Evolutionary conservation across 2,797 vertebrate genomes (phyloP).

Genomic region (Lacerta viridis): DNA sequence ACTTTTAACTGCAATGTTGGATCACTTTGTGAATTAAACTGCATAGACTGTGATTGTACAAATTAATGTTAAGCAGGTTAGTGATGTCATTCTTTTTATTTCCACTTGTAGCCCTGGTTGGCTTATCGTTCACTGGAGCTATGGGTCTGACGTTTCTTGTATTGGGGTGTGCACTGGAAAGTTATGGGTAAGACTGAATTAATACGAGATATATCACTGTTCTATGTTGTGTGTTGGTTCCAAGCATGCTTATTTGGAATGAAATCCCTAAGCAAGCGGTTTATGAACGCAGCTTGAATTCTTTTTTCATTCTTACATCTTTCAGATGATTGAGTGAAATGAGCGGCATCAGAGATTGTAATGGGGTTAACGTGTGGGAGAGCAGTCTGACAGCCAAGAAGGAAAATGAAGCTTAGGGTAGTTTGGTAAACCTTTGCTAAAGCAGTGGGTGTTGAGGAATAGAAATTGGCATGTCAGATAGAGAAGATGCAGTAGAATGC

Average conservation of each 20-base stretch:
- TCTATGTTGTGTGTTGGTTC: neutral
- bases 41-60: neutral
- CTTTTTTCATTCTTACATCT: neutral
- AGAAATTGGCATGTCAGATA: neutral
- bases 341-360: neutral
- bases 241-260: neutral
- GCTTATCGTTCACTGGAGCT: conserved; percentile 93
- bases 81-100: conserved; percentile 48
- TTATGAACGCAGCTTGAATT: neutral
- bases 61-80: neutral
- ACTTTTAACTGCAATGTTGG: neutral
- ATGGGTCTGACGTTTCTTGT: conserved; percentile 95
- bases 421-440: neutral
- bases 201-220: neutral
- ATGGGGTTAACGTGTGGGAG: neutral
- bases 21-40: neutral
- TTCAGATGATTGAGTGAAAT: neutral
- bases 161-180: conserved; percentile 91
- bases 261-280: neutral
- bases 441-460: neutral
- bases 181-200: conserved; percentile 86
- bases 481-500: neutral
- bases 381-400: neutral
- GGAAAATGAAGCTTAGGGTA: neutral
- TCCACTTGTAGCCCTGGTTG: conserved; percentile 88